Evolutionary conservation across 1,140 invertebrate species (phyloP), one percentile per base, ranked within the genome.

Genomic region (Penaeus japonicus): DNA sequence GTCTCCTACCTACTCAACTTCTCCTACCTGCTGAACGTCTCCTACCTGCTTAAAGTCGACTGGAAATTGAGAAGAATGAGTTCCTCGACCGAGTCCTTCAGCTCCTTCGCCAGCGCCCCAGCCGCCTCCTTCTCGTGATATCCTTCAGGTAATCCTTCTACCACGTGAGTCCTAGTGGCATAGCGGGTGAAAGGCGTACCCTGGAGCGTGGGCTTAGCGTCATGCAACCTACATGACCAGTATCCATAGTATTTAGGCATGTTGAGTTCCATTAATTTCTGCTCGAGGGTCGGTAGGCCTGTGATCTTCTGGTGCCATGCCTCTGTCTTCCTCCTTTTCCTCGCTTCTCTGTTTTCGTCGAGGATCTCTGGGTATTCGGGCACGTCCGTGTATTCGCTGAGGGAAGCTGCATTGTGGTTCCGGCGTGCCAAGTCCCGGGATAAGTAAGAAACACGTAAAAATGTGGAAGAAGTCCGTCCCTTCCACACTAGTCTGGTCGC

Each of bases 171-270:
- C 65, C 87, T 83, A 20, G 87, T 88, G 53, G 87, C 87, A 47
- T 78, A 84, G 22, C 59, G 80, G n/a, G 15, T 22, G n/a, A 84
- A 88, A 1, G 57, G 22, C 2, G 22, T 47, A 1, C 80, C 80
- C 12, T 73, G 65, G 1, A 83, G 30, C 53, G 12, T 77, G 0
- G 62, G 70, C 10, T 27, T 32, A 22, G 22, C n/a, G 54, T 83
- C 87, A 7, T 18, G 17, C 1, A 88, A 22, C 10, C 57, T 53
- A 27, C 62, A 75, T 15, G 87, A 73, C 87, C 87, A 88, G n/a
- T 88, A 83, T 1, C 87, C 87, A 17, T 83, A 78, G 35, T 87
- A 87, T n/a, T 87, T 83, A 2, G 87, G 87, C 87, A 88, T 84
- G 80, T 88, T 88, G 5, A 88, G 70, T 22, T 88, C 87, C 53